phyloP scores from a whole-genome alignment of 1,140 invertebrate species.

The Triops longicaudatus region DNA sequence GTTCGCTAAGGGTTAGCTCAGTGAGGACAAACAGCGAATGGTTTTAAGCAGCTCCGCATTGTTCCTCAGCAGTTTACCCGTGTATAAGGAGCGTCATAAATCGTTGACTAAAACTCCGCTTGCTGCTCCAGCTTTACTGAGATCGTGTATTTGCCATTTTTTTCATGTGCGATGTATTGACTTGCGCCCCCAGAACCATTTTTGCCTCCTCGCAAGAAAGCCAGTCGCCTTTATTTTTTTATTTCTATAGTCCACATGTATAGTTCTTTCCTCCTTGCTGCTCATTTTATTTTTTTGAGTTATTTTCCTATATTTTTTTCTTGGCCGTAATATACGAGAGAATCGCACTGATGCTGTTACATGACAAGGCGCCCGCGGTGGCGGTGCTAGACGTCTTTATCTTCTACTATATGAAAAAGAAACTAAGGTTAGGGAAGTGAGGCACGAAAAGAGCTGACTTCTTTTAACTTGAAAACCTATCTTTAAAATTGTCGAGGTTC shows the following conservation, averaged over 20 bases:
- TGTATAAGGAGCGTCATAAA: not conserved
- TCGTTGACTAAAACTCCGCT: not conserved
- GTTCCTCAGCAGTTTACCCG: not conserved
- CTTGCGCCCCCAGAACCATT: not conserved
- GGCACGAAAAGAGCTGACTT: not conserved
- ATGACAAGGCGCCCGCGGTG: not conserved
- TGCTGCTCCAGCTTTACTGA: not conserved
- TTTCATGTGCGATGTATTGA: not conserved
- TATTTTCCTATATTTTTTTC: slow-evolving; percentile 9
- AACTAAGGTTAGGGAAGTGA: not conserved
- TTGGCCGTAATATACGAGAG: not conserved
- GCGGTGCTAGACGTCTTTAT: not conserved
- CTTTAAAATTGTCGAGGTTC: not conserved
- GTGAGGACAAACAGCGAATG: not conserved
- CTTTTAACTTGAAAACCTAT: not conserved
- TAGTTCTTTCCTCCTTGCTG: not conserved
- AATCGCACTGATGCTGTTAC: slow-evolving; percentile 14
- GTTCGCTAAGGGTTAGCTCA: not conserved
- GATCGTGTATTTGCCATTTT: not conserved
- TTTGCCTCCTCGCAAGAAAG: slow-evolving; percentile 13
- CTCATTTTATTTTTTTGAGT: not conserved
- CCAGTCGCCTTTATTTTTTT: slow-evolving; percentile 7
- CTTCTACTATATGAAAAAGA: not conserved
- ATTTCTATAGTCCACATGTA: slow-evolving; percentile 10
- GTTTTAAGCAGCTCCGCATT: not conserved